Evolutionary conservation across 2,888 invertebrate genomes (phyloP).

Genomic region (Acleris cristana): DNA sequence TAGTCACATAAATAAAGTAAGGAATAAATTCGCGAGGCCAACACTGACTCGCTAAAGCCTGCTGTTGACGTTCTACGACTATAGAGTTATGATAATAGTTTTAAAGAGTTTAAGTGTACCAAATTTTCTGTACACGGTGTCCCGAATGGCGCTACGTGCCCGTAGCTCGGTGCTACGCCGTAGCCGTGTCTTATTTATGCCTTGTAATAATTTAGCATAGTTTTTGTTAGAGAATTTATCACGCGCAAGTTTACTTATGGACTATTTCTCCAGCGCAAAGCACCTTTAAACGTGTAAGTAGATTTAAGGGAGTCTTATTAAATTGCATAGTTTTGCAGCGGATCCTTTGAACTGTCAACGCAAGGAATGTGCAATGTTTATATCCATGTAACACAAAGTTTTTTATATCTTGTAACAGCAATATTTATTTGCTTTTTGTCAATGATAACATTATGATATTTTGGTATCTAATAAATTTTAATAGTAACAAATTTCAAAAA

Average conservation of each 20-base stretch:
- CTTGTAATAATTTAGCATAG: conserved; percentile 65
- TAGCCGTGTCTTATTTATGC: conserved; percentile 70
- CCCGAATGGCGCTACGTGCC: conserved; percentile 61
- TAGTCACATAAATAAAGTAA: conserved; percentile 9
- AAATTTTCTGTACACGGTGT: conserved; percentile 67
- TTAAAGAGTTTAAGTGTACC: conserved; percentile 74
- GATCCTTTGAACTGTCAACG: not conserved
- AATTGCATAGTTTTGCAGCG: not conserved
- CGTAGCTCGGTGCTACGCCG: conserved; percentile 50
- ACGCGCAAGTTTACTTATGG: conserved; percentile 40
- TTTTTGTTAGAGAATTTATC: conserved; percentile 61
- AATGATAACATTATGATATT: too few species aligned
- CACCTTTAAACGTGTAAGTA: conserved; percentile 25
- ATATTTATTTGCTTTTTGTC: too few species aligned
- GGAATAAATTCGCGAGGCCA: conserved; percentile 39
- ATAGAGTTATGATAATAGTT: conserved; percentile 79
- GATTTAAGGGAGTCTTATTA: conserved; percentile 5
- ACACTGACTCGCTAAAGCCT: conserved; percentile 51
- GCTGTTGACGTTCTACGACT: conserved; percentile 72
- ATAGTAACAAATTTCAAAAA: too few species aligned
- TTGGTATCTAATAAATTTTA: too few species aligned
- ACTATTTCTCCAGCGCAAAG: conserved; percentile 30
- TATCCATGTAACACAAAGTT: too few species aligned
- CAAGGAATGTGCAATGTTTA: not conserved
- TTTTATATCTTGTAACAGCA: too few species aligned